A percentile compares a stretch with the other conserved stretches of the same genome.
phyloP scores from a whole-genome alignment of 2,888 invertebrate genomes.

The Clepsis dumicolana region DNA sequence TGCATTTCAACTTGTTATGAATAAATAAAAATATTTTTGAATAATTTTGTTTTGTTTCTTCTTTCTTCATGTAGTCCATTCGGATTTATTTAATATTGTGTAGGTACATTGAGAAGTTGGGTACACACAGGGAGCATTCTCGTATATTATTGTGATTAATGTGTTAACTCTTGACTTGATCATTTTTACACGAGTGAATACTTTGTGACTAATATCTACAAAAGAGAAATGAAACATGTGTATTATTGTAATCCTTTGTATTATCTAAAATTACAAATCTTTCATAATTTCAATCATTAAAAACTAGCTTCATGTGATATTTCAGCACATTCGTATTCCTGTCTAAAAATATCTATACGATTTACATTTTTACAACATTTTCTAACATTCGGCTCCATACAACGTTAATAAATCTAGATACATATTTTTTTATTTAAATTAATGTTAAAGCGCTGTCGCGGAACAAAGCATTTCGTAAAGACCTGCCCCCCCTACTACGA shows the following conservation, averaged over 20 bases:
- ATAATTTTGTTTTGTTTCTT: neutral
- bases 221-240: slow-evolving; percentile 38
- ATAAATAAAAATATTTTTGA: slow-evolving; percentile 26
- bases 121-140: too few relatives aligned
- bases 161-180: too few relatives aligned
- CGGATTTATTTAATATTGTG: too few relatives aligned
- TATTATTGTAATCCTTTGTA: slow-evolving; percentile 71
- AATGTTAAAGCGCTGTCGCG: too few relatives aligned
- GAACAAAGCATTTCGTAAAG: too few relatives aligned
- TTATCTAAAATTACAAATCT: slow-evolving; percentile 85
- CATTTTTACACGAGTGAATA: neutral
- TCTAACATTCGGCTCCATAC: slow-evolving; percentile 52
- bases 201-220: neutral
- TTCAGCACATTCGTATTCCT: slow-evolving; percentile 74
- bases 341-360: slow-evolving; percentile 77
- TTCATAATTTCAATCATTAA: slow-evolving; percentile 77
- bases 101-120: too few relatives aligned
- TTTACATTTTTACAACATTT: slow-evolving; percentile 81
- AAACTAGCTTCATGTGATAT: slow-evolving; percentile 74
- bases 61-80: neutral
- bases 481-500: too few relatives aligned
- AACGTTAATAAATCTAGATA: slow-evolving; percentile 28
- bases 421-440: neutral
- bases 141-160: too few relatives aligned
- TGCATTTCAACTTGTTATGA: slow-evolving; percentile 26